A percentile compares a stretch with the other conserved stretches of the same genome.
These are phyloP conservation scores for Colius striatus DNA, from an alignment of 2,113 vertebrate genomes.

Conservation along the genomic window DNA sequence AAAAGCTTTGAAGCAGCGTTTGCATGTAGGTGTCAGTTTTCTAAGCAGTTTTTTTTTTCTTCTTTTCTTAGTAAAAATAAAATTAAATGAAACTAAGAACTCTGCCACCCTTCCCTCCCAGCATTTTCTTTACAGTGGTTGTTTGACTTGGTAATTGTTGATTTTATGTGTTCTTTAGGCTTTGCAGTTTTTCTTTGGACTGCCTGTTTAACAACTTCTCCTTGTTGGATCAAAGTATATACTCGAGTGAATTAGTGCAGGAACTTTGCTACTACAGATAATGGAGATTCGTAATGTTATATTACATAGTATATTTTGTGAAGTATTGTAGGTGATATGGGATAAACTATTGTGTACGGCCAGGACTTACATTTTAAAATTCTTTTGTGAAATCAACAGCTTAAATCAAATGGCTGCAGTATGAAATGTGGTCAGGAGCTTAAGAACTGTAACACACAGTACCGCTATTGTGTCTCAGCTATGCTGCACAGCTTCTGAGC, in stretches of 20 bases:
- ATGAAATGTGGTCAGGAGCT: not conserved
- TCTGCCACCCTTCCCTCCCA: not conserved
- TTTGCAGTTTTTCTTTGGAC: conserved; percentile 31
- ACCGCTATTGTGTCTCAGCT: not conserved
- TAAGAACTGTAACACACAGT: not conserved
- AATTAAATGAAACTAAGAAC: not conserved
- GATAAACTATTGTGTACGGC: not conserved
- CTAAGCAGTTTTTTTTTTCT: conserved; percentile 3
- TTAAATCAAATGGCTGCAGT: not conserved
- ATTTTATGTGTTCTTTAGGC: conserved; percentile 47
- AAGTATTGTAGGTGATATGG: not conserved
- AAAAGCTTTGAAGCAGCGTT: conserved; percentile 31
- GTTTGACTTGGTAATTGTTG: conserved; percentile 37
- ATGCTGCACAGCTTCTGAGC: not conserved
- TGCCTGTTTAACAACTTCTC: conserved; percentile 2
- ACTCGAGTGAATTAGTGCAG: not conserved
- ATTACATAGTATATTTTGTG: not conserved
- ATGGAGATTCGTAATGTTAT: not conserved
- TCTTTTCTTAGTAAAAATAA: not conserved
- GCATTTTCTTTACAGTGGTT: conserved; percentile 46
- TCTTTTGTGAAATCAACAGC: not conserved
- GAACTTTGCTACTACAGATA: not conserved
- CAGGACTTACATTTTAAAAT: not conserved
- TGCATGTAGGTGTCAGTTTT: conserved; percentile 54
- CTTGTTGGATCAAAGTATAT: not conserved